Conservation (phyloP, 2,113 vertebrate genomes). For the Mirza zaza region DNA sequence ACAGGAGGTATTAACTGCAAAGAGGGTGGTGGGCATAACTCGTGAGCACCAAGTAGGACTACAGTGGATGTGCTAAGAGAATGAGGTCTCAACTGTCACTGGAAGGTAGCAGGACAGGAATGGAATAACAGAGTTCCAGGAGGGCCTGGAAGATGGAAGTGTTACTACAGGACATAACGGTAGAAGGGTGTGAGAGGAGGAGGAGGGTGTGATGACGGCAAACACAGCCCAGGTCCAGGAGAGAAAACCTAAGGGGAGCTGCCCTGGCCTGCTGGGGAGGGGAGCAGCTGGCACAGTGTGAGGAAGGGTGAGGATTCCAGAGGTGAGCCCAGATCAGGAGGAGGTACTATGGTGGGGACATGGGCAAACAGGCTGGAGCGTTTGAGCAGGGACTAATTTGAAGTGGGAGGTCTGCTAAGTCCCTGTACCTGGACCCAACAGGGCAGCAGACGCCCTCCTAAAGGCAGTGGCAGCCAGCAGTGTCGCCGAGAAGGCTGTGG, state of each 20-base stretch:
- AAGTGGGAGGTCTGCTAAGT: background rate
- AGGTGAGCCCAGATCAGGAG: background rate
- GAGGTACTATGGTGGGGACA: background rate
- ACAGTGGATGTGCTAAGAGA: background rate
- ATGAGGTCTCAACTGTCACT: background rate
- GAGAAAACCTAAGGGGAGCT: background rate
- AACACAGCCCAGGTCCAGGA: background rate
- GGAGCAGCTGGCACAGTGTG: background rate
- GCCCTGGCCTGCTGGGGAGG: background rate
- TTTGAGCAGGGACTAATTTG: background rate
- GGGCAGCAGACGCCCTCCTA: slow-evolving; percentile 82
- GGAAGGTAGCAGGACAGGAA: background rate
- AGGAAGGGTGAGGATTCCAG: background rate
- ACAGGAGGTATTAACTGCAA: background rate
- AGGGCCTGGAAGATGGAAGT: slow-evolving; percentile 31
- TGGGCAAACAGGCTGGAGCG: background rate
- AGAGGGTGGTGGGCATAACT: background rate
- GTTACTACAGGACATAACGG: slow-evolving; percentile 52
- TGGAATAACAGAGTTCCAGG: background rate
- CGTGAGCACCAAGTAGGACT: background rate
- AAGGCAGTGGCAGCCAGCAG: slow-evolving; percentile 79
- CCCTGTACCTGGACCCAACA: slow-evolving; percentile 42
- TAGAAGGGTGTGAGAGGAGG: slow-evolving; percentile 20
- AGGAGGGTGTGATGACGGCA: slow-evolving; percentile 12
- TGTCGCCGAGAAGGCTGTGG: slow-evolving; percentile 79